Evolutionary conservation across 2,113 vertebrate genomes (phyloP), one percentile per base, ranked within the genome.

Genomic region (Cephalopholis sonnerati): DNA sequence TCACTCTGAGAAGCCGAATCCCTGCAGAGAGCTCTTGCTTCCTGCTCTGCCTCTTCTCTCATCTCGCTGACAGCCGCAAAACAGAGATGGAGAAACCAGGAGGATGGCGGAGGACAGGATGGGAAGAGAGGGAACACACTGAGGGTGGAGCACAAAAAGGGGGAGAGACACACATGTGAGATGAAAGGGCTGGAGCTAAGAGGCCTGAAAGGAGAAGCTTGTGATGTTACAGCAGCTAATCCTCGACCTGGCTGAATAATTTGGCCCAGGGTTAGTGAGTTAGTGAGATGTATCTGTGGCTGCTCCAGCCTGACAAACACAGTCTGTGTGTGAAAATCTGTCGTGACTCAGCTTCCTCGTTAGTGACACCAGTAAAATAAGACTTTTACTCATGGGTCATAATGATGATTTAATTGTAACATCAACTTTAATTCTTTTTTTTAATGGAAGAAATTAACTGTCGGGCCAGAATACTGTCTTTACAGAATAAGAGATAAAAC

Each of bases 51-150:
- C 7, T 1, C 29, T 62, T n/a, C 81, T 85, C 85, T 86, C 76
- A 86, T 91, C 86, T 87, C 55, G 1, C 75, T 90, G 81, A 91
- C 90, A 87, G 61, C 10, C 75, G 25, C 75, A 62, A 78, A 87
- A 81, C 68, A 77, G 61, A 77, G 65, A 83, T 0, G 17, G 69
- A 63, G 64, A 55, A 74, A 59, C 75, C 59, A 32, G 55, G 73
- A 70, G 58, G 81, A 74, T 20, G 58, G 78, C 32, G 46, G 68
- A 79, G 77, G 80, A 83, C 22, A 24, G 27, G 73, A 86, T 59
- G 51, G 29, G 46, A 71, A 36, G 61, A 81, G 66, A 76, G 74
- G 48, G 25, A 59, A 20, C 46, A 64, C 22, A 5, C 55, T 18
- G 32, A 74, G 64, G 81, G 82, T 74, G 86, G 71, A 71, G 73